phyloP scores from a whole-genome alignment of 2,797 vertebrate species.

The Perodicticus potto region DNA sequence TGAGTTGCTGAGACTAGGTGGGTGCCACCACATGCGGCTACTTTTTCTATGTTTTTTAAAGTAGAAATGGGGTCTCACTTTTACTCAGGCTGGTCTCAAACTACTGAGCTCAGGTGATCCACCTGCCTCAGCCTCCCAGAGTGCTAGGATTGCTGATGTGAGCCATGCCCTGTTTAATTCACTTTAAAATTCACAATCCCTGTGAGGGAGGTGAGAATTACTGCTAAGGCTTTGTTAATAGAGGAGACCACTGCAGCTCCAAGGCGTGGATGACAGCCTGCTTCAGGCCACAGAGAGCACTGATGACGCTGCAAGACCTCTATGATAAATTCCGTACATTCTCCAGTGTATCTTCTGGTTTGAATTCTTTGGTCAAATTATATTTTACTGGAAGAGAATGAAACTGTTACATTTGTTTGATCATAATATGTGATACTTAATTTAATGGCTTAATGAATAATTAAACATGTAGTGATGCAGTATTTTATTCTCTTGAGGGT shows the following conservation, averaged over 20 bases:
- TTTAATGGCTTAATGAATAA: constrained; percentile 34
- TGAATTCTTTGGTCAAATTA: neutral
- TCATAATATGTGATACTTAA: neutral
- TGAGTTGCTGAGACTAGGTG: too few species aligned
- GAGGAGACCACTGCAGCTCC: neutral
- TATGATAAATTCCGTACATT: neutral
- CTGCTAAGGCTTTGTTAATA: neutral
- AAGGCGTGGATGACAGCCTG: neutral
- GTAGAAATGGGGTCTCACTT: too few species aligned
- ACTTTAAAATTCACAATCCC: neutral
- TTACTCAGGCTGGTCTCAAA: too few species aligned
- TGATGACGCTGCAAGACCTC: neutral
- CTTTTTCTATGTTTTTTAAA: too few species aligned
- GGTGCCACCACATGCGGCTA: too few species aligned
- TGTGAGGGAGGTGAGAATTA: neutral
- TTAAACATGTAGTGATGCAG: constrained; percentile 19
- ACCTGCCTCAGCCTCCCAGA: too few species aligned
- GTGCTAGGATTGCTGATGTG: too few species aligned
- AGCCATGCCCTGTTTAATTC: neutral
- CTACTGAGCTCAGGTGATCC: too few species aligned
- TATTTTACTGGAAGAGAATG: constrained; percentile 9
- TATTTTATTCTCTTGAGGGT: constrained; percentile 35
- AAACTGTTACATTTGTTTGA: neutral
- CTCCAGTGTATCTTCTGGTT: neutral
- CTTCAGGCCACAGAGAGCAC: neutral